Evolutionary conservation across 2,113 vertebrate species (phyloP), one percentile per base, ranked within the genome.

Genomic region (Chrysemys picta): DNA sequence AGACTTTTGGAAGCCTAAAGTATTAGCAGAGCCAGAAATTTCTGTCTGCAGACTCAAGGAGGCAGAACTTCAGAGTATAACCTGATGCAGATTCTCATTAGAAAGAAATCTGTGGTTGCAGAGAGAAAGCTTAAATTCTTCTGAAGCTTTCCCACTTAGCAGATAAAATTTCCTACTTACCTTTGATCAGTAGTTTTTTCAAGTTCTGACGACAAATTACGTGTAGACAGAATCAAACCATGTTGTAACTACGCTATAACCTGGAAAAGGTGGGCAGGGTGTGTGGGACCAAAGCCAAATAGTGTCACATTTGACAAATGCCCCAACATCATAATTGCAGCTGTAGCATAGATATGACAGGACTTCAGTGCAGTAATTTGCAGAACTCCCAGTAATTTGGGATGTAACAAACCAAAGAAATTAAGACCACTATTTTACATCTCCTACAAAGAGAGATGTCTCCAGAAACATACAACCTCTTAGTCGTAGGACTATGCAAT

Each of bases 401-500:
- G n/a, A 25, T 47, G 14, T 2, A 38, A 65, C 17, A 78, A 75
- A 49, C 38, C 10, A 0, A 1, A 35, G 35, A 59, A 57, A 50
- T 17, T 50, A 78, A 27, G 87, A 78, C 56, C 81, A 84, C 53
- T 52, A 5, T 0, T 0, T 45, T 16, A 53, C 76, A 87, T 59
- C 83, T 76, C 1, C 0, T 0, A 56, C 59, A 1, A 54, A 93
- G 56, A 49, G 82, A 17, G 31, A 35, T 35, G 6, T 16, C 31
- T n/a, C 31, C 62, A 65, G 31, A 57, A 49, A 82, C 57, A 57
- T 19, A 10, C 1, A 12, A 35, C 12, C 72, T 24, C 42, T 42
- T 11, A 42, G 21, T 10, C 19, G 0, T 5, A 78, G 12, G 2
- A 4, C 54, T 0, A 0, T 0, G 2, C 0, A 0, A 16, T 53